Conservation (phyloP, 1,140 invertebrate genomes). For the Diuraphis noxia region DNA sequence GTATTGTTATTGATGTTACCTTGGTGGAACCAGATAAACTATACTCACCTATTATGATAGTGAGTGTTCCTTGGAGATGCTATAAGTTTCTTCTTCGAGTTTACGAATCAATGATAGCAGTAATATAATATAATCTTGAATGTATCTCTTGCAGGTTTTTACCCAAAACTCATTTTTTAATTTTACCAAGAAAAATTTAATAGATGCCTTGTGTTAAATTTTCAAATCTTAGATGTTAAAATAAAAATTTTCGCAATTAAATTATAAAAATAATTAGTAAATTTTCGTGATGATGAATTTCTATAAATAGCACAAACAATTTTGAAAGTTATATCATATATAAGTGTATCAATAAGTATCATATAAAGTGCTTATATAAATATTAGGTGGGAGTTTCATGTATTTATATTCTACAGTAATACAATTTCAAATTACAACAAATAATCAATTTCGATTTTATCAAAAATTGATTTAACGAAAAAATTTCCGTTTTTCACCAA, state of each 20-base stretch:
- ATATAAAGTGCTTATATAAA: too few relatives aligned
- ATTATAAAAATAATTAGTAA: background rate
- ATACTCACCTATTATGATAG: background rate
- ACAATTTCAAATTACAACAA: too few relatives aligned
- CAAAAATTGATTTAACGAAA: too few relatives aligned
- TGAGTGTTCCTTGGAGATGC: background rate
- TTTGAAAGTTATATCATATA: too few relatives aligned
- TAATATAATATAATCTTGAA: background rate
- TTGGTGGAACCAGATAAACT: background rate
- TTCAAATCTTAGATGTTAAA: too few relatives aligned
- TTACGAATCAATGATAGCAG: background rate
- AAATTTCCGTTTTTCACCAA: too few relatives aligned
- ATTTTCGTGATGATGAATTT: background rate
- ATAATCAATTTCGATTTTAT: too few relatives aligned
- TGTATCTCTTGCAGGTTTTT: background rate
- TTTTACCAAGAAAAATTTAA: background rate
- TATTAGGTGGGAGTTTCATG: too few relatives aligned
- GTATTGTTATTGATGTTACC: background rate
- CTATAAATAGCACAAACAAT: too few relatives aligned
- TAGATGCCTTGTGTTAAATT: background rate
- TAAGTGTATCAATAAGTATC: too few relatives aligned
- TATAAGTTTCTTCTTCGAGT: background rate
- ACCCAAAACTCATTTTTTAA: background rate
- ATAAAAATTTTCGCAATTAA: too few relatives aligned
- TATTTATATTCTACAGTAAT: too few relatives aligned